Evolutionary conservation across 2,113 vertebrate genomes (phyloP).

Genomic region (Motacilla alba): DNA sequence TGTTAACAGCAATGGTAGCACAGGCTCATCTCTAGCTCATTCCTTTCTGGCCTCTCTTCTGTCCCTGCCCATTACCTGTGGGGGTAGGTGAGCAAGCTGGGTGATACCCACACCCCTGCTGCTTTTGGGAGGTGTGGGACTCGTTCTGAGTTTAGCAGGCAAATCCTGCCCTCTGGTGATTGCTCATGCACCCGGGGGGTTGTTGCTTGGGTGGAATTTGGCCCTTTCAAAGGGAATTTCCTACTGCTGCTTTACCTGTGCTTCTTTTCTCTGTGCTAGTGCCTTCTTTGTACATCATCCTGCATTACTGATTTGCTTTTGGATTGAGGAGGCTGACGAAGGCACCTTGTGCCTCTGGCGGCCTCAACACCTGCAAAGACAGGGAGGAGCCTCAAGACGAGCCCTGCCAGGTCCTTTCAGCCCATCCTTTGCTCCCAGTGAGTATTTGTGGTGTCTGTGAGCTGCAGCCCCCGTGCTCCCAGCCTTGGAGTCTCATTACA

Average conservation of each 20-base stretch:
- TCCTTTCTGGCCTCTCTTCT: neutral
- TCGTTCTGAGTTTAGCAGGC: neutral
- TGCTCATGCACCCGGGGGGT: neutral
- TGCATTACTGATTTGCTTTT: neutral
- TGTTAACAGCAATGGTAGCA: neutral
- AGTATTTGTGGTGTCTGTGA: neutral
- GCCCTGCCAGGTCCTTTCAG: neutral
- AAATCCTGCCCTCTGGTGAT: constrained; percentile 4
- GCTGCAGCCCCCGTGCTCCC: neutral
- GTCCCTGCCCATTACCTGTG: neutral
- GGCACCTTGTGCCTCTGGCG: neutral
- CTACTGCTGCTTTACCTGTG: neutral
- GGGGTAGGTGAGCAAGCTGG: neutral
- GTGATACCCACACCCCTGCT: neutral
- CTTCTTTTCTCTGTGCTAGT: neutral
- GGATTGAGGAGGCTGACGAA: neutral
- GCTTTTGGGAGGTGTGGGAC: neutral
- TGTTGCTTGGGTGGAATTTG: neutral
- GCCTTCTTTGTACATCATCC: neutral
- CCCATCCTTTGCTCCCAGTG: neutral
- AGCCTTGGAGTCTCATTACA: neutral
- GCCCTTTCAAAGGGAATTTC: neutral
- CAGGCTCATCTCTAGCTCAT: neutral
- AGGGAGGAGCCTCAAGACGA: fast-evolving
- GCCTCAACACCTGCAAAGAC: neutral